Evolutionary conservation across 2,113 vertebrate species (phyloP).

Genomic region (Pteronura brasiliensis): DNA sequence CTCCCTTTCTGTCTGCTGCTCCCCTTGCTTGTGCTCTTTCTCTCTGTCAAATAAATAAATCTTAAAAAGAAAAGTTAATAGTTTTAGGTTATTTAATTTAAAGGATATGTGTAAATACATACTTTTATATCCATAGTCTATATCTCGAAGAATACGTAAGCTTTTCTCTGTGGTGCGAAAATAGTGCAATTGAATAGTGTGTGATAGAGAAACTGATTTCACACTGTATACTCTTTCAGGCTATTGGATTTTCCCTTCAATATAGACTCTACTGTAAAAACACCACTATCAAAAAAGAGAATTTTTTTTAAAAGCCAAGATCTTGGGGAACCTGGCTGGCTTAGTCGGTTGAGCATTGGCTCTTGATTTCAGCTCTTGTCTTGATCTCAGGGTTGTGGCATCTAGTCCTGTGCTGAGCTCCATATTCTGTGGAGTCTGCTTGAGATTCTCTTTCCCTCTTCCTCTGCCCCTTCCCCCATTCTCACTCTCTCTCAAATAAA

Average conservation of each 20-base stretch:
- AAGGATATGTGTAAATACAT: neutral
- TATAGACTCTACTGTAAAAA: neutral
- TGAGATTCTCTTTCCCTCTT: neutral
- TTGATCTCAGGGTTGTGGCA: neutral
- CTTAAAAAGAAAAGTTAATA: neutral
- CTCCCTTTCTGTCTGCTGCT: too few relatives aligned
- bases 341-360: neutral
- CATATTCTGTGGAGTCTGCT: neutral
- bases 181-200: neutral
- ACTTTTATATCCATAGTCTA: neutral
- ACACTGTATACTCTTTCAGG: neutral
- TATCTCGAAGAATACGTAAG: neutral
- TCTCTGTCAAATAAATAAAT: too few relatives aligned
- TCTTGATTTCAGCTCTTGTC: neutral
- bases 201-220: neutral
- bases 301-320: neutral
- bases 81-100: neutral
- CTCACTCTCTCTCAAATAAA: neutral
- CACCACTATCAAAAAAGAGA: neutral
- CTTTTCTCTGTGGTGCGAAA: neutral
- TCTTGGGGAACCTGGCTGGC: neutral
- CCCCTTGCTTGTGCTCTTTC: too few relatives aligned
- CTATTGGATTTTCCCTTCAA: constrained; percentile 8
- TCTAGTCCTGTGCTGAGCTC: neutral
- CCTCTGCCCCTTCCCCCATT: neutral